phyloP scores from a whole-genome alignment of 2,888 invertebrate species.

The Coenonympha arcania region DNA sequence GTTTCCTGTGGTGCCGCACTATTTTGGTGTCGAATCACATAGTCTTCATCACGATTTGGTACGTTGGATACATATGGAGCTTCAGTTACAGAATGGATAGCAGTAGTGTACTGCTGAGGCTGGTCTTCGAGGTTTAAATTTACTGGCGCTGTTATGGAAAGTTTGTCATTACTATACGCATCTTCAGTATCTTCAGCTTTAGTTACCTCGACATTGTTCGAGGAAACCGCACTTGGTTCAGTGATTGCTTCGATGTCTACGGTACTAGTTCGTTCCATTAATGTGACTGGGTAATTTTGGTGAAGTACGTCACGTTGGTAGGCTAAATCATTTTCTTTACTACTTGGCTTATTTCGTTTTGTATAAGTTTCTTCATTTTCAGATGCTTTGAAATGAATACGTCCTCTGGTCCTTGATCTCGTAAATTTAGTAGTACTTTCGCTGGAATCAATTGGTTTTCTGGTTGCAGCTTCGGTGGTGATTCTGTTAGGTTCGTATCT shows the following conservation, averaged over 20 bases:
- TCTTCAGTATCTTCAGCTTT: constrained; percentile 57
- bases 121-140: constrained; percentile 41
- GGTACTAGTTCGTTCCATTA: constrained; percentile 66
- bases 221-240: constrained; percentile 49
- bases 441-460: constrained; percentile 41
- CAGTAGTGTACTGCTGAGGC: constrained; percentile 36
- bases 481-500: constrained; percentile 62
- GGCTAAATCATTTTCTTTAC: constrained; percentile 65
- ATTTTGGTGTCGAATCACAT: constrained; percentile 43
- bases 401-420: constrained; percentile 66
- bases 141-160: constrained; percentile 46
- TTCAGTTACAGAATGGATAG: constrained; percentile 43
- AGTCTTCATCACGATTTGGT: constrained; percentile 44
- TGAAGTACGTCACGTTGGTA: constrained; percentile 77
- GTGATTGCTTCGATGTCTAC: constrained; percentile 66
- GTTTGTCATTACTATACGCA: constrained; percentile 60
- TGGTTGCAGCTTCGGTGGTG: constrained; percentile 51
- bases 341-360: constrained; percentile 41
- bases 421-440: constrained; percentile 55
- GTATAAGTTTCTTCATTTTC: constrained; percentile 56
- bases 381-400: constrained; percentile 65
- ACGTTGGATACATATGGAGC: constrained; percentile 42
- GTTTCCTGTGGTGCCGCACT: constrained; percentile 45
- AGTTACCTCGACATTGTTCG: constrained; percentile 37
- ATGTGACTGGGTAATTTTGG: constrained; percentile 77